Evolutionary conservation across 2,888 invertebrate genomes (phyloP).

Genomic region (Torymus aiolomorphi): DNA sequence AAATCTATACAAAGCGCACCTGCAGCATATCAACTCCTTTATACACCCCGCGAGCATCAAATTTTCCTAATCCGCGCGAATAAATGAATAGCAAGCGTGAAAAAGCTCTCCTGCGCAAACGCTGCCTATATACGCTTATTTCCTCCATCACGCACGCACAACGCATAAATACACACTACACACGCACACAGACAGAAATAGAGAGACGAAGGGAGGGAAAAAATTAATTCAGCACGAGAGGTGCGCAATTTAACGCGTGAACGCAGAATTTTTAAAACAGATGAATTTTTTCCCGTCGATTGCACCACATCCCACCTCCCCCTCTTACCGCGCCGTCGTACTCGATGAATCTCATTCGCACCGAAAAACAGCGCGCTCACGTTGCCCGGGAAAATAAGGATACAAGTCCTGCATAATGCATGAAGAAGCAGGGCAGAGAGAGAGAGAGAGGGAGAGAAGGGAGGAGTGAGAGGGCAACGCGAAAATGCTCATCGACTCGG

Average conservation of each 20-base stretch:
- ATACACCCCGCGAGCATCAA: too few relatives aligned
- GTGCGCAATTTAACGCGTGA: slow-evolving; percentile 23
- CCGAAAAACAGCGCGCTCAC: slow-evolving; percentile 18
- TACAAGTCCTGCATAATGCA: slow-evolving; percentile 48
- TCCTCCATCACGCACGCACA: too few relatives aligned
- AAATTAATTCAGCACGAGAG: slow-evolving; percentile 31
- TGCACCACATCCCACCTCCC: not conserved
- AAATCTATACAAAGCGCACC: too few relatives aligned
- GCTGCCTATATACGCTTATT: too few relatives aligned
- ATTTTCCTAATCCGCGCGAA: too few relatives aligned
- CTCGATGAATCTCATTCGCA: slow-evolving; percentile 41
- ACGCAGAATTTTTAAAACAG: slow-evolving; percentile 41
- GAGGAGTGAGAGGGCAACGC: slow-evolving; percentile 35
- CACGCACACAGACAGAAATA: not conserved
- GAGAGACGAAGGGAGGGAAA: not conserved
- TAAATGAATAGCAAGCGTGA: too few relatives aligned
- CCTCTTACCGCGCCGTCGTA: not conserved
- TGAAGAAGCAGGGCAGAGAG: slow-evolving; percentile 23
- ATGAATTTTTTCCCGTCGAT: slow-evolving; percentile 33
- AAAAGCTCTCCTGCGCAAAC: too few relatives aligned
- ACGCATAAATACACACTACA: not conserved
- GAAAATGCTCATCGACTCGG: slow-evolving; percentile 55
- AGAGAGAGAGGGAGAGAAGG: slow-evolving; percentile 22
- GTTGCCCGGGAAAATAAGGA: slow-evolving; percentile 36
- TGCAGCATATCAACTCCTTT: too few relatives aligned